Percentiles rank a stretch among this genome's conserved stretches.
Conservation (phyloP, 2,888 invertebrate genomes). For the Cremastobaeus sp. region DNA sequence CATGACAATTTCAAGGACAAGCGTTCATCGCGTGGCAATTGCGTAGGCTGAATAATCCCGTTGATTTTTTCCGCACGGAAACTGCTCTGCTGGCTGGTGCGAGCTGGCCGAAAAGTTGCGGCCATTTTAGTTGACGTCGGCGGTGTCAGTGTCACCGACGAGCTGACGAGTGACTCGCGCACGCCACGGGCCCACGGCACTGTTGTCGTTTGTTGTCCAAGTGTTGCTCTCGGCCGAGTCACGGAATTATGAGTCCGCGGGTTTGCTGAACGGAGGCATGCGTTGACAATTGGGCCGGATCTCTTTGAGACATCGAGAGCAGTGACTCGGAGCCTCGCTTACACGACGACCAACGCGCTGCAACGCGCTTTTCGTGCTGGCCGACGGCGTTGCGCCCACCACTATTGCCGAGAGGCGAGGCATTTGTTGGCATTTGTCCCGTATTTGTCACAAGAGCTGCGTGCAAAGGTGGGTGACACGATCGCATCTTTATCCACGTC, state of each 20-base stretch:
- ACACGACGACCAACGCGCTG: too few relatives aligned
- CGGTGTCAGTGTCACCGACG: too few relatives aligned
- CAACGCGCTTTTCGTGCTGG: neutral
- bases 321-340: too few relatives aligned
- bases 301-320: too few relatives aligned
- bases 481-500: too few relatives aligned
- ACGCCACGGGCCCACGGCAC: slow-evolving; percentile 17
- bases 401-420: slow-evolving; percentile 64
- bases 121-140: slow-evolving; percentile 33
- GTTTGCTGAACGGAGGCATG: neutral
- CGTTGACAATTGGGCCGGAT: neutral
- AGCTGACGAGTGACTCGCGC: slow-evolving; percentile 12
- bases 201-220: slow-evolving; percentile 23
- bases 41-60: neutral
- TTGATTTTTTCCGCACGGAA: neutral
- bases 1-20: slow-evolving; percentile 31
- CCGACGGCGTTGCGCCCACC: neutral
- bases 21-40: slow-evolving; percentile 8
- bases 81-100: too few relatives aligned
- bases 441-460: slow-evolving; percentile 65
- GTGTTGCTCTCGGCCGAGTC: slow-evolving; percentile 13
- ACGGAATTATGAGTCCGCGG: slow-evolving; percentile 4
- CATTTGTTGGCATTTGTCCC: slow-evolving; percentile 65
- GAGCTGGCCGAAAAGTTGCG: neutral
- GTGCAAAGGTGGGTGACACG: slow-evolving; percentile 65